Evolutionary conservation across 2,888 invertebrate species (phyloP), one percentile per base, ranked within the genome.

Genomic region (Eumerus sabulonum): DNA sequence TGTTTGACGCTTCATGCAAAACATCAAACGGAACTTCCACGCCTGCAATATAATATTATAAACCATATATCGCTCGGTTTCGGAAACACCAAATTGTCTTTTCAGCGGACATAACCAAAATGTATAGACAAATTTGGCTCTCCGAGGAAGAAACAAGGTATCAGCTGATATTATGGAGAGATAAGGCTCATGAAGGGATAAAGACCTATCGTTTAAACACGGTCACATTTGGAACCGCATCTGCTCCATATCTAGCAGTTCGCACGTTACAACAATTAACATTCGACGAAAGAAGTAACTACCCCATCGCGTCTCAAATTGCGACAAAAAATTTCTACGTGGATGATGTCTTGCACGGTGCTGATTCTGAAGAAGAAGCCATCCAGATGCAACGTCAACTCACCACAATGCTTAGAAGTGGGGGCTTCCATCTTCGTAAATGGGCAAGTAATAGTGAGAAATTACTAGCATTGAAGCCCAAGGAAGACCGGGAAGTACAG

Each of bases 341-440:
- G 18, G 38, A 60, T 11, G 48, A 60, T 13, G n/a, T 47, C 0
- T 35, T 47, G 1, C 47, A n/a, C n/a, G n/a, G 38, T 38, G 57
- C 45, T 12, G 57, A 59, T 27, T 48, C 47, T 1, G 13, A 14
- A 16, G 38, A 59, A 12, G 47, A 59, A 57, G 59, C 47, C 13
- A 1, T 18, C 1, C n/a, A 47, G 13, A 38, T 48, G 17, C 17
- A 38, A 18, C 17, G 16, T 9, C 19, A 47, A 44, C 44, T 56
- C 42, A 44, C 13, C 4, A 27, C 2, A 13, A 54, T 56, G 27
- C 14, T 56, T 9, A 44, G 1, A 2, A 12, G 4, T 14, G 56
- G 19, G 19, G 42, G 56, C 9, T 59, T 48, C 13, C 18, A 42
- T 5, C n/a, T 57, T 1, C 16, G 59, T 1, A 59, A 59, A 13